phyloP scores from a whole-genome alignment of 2,888 invertebrate genomes.

The Plusia festucae region DNA sequence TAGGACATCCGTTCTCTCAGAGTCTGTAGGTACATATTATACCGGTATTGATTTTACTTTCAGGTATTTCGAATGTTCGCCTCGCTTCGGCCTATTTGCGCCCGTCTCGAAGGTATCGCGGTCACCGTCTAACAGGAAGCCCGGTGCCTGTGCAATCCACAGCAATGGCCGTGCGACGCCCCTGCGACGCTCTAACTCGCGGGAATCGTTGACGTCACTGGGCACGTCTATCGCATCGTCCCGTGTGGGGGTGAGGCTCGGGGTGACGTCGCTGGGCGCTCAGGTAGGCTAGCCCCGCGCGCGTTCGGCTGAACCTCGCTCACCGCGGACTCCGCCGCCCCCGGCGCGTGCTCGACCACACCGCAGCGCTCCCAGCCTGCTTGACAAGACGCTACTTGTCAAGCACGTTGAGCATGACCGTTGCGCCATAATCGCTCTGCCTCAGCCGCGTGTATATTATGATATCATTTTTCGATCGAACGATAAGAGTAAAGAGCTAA shows the following conservation, averaged over 20 bases:
- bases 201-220: conserved; percentile 94
- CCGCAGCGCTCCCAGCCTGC: conserved; percentile 79
- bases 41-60: conserved; percentile 58
- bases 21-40: conserved; percentile 20
- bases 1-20: background rate
- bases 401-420: conserved; percentile 82
- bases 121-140: conserved; percentile 93
- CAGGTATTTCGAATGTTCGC: conserved; percentile 98
- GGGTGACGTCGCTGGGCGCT: conserved; percentile 91
- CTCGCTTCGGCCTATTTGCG: conserved; percentile 97
- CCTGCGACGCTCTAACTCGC: conserved; percentile 93
- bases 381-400: conserved; percentile 83
- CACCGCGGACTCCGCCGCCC: conserved; percentile 68
- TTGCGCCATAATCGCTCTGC: conserved; percentile 85
- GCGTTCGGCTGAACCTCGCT: conserved; percentile 84
- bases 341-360: conserved; percentile 72
- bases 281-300: conserved; percentile 91
- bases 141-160: conserved; percentile 91
- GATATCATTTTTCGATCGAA: conserved; percentile 77
- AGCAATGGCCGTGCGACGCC: conserved; percentile 90
- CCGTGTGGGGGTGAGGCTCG: conserved; percentile 92
- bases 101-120: conserved; percentile 96
- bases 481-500: conserved; percentile 70
- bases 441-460: conserved; percentile 82
- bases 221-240: conserved; percentile 91